A percentile compares a stretch with the other conserved stretches of the same genome.
Conservation (phyloP, 2,797 vertebrate genomes). For the Lophura swinhoii region DNA sequence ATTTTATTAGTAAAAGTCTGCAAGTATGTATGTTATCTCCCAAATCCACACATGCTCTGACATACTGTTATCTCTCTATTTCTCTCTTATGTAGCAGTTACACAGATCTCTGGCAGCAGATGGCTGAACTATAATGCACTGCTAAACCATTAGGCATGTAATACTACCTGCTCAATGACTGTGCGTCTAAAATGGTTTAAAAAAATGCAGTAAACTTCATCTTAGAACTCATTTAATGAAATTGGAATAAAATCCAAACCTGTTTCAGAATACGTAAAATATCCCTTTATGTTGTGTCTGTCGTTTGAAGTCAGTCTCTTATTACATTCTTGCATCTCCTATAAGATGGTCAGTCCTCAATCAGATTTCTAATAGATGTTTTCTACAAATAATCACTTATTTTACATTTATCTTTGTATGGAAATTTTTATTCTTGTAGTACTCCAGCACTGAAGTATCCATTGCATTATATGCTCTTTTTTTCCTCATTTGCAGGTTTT, state of each 20-base stretch:
- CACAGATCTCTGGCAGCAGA: slow-evolving; percentile 59
- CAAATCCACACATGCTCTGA: slow-evolving; percentile 55
- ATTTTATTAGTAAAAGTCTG: slow-evolving; percentile 37
- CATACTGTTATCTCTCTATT: slow-evolving; percentile 53
- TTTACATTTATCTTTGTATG: slow-evolving; percentile 50
- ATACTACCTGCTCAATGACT: slow-evolving; percentile 48
- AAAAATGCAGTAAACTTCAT: slow-evolving; percentile 42
- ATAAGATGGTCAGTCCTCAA: slow-evolving; percentile 53
- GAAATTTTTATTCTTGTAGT: slow-evolving; percentile 52
- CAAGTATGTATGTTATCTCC: slow-evolving; percentile 63
- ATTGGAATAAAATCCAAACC: slow-evolving; percentile 22
- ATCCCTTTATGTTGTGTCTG: slow-evolving; percentile 5
- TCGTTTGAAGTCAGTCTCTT: slow-evolving; percentile 26
- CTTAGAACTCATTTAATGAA: slow-evolving; percentile 40
- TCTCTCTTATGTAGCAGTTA: slow-evolving; percentile 47
- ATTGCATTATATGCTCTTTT: slow-evolving; percentile 45
- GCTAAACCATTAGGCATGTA: slow-evolving; percentile 64
- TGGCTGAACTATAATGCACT: slow-evolving; percentile 65
- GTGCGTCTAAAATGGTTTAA: slow-evolving; percentile 49
- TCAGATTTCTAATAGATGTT: slow-evolving; percentile 49
- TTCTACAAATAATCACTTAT: slow-evolving; percentile 22
- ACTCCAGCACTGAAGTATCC: slow-evolving; percentile 43
- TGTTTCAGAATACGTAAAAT: slow-evolving; percentile 6
- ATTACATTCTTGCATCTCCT: slow-evolving; percentile 48
- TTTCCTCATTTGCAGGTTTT: slow-evolving; percentile 52